These are phyloP conservation scores for Phymorhynchus buccinoides DNA, from an alignment of 1,140 invertebrate genomes.

Conservation along the genomic window DNA sequence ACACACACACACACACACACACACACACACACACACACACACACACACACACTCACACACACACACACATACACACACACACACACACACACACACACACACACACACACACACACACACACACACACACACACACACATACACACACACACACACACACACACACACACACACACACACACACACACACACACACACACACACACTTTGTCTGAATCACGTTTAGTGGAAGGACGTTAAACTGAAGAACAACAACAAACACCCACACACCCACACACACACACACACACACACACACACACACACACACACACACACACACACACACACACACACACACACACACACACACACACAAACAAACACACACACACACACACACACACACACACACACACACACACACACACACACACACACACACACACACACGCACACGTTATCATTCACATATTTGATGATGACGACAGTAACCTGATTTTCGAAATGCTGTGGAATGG, in stretches of 20 bases:
- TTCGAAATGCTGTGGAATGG: too few species aligned
- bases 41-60: not conserved
- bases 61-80: constrained; percentile 6
- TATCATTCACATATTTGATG: not conserved
- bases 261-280: too few species aligned
- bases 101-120: not conserved
- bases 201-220: too few species aligned
- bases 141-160: not conserved
- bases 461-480: too few species aligned
- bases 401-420: constrained; percentile 17
- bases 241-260: too few species aligned
- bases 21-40: not conserved
- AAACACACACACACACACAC: not conserved
- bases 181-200: constrained; percentile 14
- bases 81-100: not conserved
- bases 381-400: not conserved
- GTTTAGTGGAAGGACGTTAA: too few species aligned
- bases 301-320: not conserved
- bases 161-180: not conserved
- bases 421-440: constrained; percentile 17
- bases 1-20: too few species aligned
- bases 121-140: constrained; percentile 6
- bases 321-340: constrained; percentile 17
- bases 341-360: constrained; percentile 13
- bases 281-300: not conserved